Evolutionary conservation across 1,140 invertebrate genomes (phyloP).

Genomic region (Alviniconcha marisindica): DNA sequence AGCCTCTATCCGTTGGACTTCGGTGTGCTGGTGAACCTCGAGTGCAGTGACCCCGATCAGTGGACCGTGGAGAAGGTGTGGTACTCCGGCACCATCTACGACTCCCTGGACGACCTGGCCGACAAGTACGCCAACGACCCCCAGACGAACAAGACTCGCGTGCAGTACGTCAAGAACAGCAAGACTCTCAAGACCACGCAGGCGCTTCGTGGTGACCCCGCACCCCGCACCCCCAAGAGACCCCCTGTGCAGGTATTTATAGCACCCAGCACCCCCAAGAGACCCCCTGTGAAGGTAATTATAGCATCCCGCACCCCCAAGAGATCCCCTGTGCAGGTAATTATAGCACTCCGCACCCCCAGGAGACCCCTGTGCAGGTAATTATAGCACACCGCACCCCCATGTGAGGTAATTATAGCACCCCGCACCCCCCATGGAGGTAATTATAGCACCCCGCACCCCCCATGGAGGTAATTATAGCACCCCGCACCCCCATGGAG

Average conservation of each 20-base stretch:
- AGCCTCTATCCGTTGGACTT: conserved; percentile 58
- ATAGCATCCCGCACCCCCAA: too few species aligned
- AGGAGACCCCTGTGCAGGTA: too few species aligned
- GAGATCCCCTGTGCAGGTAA: too few species aligned
- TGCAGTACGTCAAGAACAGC: conserved; percentile 40
- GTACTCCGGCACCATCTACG: conserved; percentile 57
- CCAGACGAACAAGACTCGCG: conserved; percentile 25
- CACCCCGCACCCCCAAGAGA: conserved; percentile 42
- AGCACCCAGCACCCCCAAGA: too few species aligned
- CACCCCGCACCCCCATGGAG: too few species aligned
- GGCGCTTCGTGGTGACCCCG: conserved; percentile 43
- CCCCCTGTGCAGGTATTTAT: conserved; percentile 43
- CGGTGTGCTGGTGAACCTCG: conserved; percentile 51
- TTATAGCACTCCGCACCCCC: too few species aligned
- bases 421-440: too few species aligned
- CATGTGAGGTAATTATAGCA: too few species aligned
- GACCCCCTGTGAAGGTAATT: too few species aligned
- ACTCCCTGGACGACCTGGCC: conserved; percentile 50
- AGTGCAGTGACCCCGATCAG: conserved; percentile 41
- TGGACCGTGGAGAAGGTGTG: conserved; percentile 53
- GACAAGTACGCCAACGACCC: conserved; percentile 17
- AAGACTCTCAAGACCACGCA: conserved; percentile 41
- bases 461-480: too few species aligned
- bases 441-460: too few species aligned
- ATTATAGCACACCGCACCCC: too few species aligned